A percentile compares a stretch with the other conserved stretches of the same genome.
Evolutionary conservation across 1,140 invertebrate species (phyloP).

Genomic region (Drosophila tristis): DNA sequence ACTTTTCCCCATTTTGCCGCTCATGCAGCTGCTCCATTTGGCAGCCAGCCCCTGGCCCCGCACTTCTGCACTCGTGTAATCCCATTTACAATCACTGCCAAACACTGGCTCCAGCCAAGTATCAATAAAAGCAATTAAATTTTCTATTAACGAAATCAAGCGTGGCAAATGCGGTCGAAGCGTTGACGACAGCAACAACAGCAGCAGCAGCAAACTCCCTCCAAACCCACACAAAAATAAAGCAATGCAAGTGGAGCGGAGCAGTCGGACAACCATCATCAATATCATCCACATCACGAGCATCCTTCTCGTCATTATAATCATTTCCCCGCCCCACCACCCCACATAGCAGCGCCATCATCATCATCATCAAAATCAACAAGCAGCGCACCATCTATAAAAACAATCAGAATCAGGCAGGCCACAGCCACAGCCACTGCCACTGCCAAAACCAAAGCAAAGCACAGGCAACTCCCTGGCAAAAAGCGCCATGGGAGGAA

Average conservation of each 20-base stretch:
- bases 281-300: slow-evolving; percentile 34
- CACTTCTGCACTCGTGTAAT: slow-evolving; percentile 30
- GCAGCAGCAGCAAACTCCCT: neutral
- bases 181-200: slow-evolving; percentile 9
- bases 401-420: slow-evolving; percentile 74
- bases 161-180: slow-evolving; percentile 43
- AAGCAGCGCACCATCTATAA: slow-evolving; percentile 60
- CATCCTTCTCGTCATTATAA: slow-evolving; percentile 6
- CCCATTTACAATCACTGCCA: slow-evolving; percentile 42
- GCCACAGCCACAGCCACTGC: slow-evolving; percentile 40
- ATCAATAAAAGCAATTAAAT: slow-evolving; percentile 80
- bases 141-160: slow-evolving; percentile 80
- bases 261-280: slow-evolving; percentile 50
- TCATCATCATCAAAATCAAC: slow-evolving; percentile 54
- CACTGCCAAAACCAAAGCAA: slow-evolving; percentile 48
- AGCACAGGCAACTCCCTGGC: slow-evolving; percentile 20
- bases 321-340: neutral
- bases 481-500: slow-evolving; percentile 42
- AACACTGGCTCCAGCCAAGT: slow-evolving; percentile 28
- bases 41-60: slow-evolving; percentile 13
- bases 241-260: slow-evolving; percentile 1
- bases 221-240: slow-evolving; percentile 8
- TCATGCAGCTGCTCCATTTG: neutral
- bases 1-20: no score
- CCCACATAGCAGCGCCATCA: neutral